Base-by-base conservation (phyloP, 2,113 vertebrate species). In the Morphnarchus princeps region DNA sequence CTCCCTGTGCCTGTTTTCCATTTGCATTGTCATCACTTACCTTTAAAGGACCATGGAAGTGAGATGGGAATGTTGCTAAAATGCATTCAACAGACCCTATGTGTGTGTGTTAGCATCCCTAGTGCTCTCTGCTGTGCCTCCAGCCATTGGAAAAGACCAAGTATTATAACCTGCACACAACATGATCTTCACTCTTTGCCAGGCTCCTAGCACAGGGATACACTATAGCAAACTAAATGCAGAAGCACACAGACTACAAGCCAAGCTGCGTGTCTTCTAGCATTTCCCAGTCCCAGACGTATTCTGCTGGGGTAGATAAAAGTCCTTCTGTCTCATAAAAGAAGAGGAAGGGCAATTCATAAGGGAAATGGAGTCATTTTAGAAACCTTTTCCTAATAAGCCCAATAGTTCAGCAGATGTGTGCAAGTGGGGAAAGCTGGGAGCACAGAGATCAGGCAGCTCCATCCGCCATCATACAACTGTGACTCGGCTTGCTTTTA, bases 11-110 rank as follows among this genome's bases (percentile, higher is more conserved):
- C 97, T 96, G 86, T 87, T 97, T 91, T 95, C 70, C 83, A 83
- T 95, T 96, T 97, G 79, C 74, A 86, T 92, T 98, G 95, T 98
- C 95, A 97, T 96, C 91, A 96, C 89, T 95, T 94, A 95, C 91
- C 90, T 97, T 91, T 76, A 78, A 95, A 95, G 80, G 82, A 88
- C 19, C 4, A 77, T 79, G 74, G 87, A 92, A 93, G 82, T 47
- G 92, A 97, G 95, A 96, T 49, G 65, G 26, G 65, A 66, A 90
- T 85, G 73, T 63, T 95, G 80, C 54, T 80, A 70, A 95, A 96
- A 80, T 72, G 71, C 34, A 87, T 80, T 82, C 66, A 96, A 21
- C 83, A 90, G 84, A 67, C 52, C 36, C 40, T 49, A 7, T 78
- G 32, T 63, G 73, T 57, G 31, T 45, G 58, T 62, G 54, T 82